phyloP scores from a whole-genome alignment of 2,888 invertebrate genomes.

The Lasius fuliginosus region DNA sequence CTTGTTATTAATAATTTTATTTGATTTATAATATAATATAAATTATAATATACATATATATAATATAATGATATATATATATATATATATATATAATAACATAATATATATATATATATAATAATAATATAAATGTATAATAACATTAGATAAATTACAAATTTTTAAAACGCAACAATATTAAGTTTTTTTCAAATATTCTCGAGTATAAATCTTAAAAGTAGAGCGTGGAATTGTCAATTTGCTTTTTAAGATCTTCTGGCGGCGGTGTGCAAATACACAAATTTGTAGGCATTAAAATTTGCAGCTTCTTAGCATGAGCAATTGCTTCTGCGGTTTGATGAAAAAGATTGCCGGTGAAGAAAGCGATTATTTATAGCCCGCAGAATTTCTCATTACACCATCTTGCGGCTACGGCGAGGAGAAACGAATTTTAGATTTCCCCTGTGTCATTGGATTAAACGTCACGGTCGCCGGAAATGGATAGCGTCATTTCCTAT shows the following conservation, averaged over 20 bases:
- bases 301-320: not conserved
- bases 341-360: slow-evolving; percentile 17
- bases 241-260: not conserved
- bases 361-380: slow-evolving; percentile 39
- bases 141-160: too few species aligned
- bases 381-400: slow-evolving; percentile 49
- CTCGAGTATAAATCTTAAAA: not conserved
- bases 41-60: not conserved
- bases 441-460: slow-evolving; percentile 73
- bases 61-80: too few species aligned
- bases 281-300: not conserved
- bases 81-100: too few species aligned
- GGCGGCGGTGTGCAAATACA: not conserved
- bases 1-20: too few species aligned
- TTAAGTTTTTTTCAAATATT: not conserved
- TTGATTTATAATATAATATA: too few species aligned
- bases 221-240: not conserved
- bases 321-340: slow-evolving; percentile 9
- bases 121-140: too few species aligned
- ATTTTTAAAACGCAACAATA: not conserved
- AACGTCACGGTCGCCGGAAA: slow-evolving; percentile 72
- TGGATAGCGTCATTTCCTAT: slow-evolving; percentile 71
- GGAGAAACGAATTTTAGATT: slow-evolving; percentile 67
- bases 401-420: slow-evolving; percentile 38
- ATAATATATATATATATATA: too few species aligned